Evolutionary conservation across 2,113 vertebrate genomes (phyloP), one percentile per base, ranked within the genome.

Genomic region (Dicentrarchus labrax): DNA sequence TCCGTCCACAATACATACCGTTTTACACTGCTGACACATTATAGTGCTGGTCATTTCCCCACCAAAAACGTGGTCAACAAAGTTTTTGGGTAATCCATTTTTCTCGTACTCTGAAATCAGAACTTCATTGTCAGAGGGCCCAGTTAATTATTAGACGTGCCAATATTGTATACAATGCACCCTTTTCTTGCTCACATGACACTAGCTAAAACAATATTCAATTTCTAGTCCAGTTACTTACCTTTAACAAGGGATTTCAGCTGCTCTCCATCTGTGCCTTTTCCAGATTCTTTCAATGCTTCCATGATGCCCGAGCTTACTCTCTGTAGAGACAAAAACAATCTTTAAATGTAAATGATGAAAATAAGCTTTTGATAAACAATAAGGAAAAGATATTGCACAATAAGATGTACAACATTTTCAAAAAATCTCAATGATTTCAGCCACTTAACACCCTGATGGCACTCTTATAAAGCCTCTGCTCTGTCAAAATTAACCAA

Each of bases 1-100:
- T 73, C 57, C 22, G 3, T 36, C 8, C 7, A 38, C 1, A 8
- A 5, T 16, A 76, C 87, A 4, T 93, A 99, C 98, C 15, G 97
- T 99, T 93, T 95, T 96, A 83, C 98, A 99, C 53, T 97, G 96
- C 78, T 97, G 96, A 94, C 98, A 99, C 98, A 99, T 99, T 75
- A 99, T 96, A 0, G 96, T 98, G 88, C 98, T 99, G 30, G 97
- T 98, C 77, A 97, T 91, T 89, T 98, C 97, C 57, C 98, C 98
- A 61, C 98, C 98, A 92, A 99, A 99, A 68, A 99, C 95, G 39
- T 94, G 95, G 90, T 99, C 98, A 50, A 99, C 97, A 91, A 98
- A 95, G 90, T 96, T 99, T 78, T 89, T 96, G 12, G 93, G 91
- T 53, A 93, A 82, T 47, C 95, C 96, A 68, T 95, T 96, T 93